Conservation (phyloP, 2,888 invertebrate genomes). For the Drosophila eohydei region DNA sequence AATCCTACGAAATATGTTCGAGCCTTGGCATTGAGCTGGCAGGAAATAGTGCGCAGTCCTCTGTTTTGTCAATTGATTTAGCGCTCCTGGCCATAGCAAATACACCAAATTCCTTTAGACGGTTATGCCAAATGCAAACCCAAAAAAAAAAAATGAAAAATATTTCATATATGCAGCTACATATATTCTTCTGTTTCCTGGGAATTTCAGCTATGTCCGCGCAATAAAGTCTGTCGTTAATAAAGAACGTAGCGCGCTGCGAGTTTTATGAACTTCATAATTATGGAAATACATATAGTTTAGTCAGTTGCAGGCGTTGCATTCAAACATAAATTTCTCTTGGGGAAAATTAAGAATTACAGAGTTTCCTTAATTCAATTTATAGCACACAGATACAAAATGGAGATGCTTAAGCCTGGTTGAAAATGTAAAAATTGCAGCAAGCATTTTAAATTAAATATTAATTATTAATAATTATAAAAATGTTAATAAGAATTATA, state of each 20-base stretch:
- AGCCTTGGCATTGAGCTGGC: slow-evolving; percentile 42
- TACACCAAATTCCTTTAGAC: slow-evolving; percentile 43
- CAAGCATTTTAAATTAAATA: no score
- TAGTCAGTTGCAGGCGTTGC: neutral
- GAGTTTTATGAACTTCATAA: slow-evolving; percentile 8
- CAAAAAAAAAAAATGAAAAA: neutral
- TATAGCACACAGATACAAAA: no score
- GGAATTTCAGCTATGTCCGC: neutral
- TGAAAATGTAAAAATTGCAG: no score
- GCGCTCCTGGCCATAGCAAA: slow-evolving; percentile 37
- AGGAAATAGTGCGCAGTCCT: slow-evolving; percentile 64
- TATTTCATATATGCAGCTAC: neutral
- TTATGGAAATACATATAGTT: neutral
- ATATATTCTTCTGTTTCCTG: neutral
- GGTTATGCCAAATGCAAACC: slow-evolving; percentile 1
- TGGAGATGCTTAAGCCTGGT: no score
- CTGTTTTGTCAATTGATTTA: slow-evolving; percentile 62
- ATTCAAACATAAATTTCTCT: neutral
- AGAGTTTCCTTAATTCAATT: no score
- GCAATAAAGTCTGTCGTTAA: slow-evolving; percentile 6
- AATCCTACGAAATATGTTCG: slow-evolving; percentile 71
- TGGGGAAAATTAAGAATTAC: no score
- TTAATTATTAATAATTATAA: no score
- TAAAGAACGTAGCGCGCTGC: neutral
- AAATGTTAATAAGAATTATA: no score